Base-by-base conservation (phyloP, 2,888 invertebrate species). In the Hartigia nigra region DNA sequence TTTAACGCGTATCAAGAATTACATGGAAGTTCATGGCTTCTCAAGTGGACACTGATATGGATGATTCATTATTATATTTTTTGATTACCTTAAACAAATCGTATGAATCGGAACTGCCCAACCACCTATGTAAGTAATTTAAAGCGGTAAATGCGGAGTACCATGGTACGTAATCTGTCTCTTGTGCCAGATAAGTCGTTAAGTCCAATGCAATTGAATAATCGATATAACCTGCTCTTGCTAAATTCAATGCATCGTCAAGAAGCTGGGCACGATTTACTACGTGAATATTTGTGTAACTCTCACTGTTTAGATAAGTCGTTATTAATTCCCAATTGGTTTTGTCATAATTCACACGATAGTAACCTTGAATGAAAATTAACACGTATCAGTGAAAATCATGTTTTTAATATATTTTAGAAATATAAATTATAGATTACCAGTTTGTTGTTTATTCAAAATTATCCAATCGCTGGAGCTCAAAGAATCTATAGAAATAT, bases 211-310 rank as follows among this genome's bases (percentile, higher is more conserved):
- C 95, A 35, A 94, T 89, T 0, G 92, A 91, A 87, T 96, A 98
- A 1, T 94, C 92, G 11, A 97, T 88, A 78, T 94, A 92, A 0
- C 94, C 94, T 0, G 96, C 95, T 82, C 94, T 94, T 0, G 98
- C 97, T 77, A 98, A 91, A 55, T 95, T 94, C 90, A 97, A 97
- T 0, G 94, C 95, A 88, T 98, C 98, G 87, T 97, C 95, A 11
- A 98, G 84, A 14, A 98, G 91, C 87, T 96, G 95, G 0, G 97
- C 94, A 83, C 96, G 94, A 90, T 98, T 98, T 14, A 55, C 0
- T 95, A 93, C 79, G 93, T 92, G 11, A 93, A 93, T 3, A 96
- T 90, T 87, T 85, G 86, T 91, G 93, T 88, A 86, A 91, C 82
- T n/a, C 9, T 92, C 91, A 31, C 82, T 84, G 12, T 82, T 82